Conservation (phyloP, 2,797 vertebrate genomes). For the Myotis planiceps region DNA sequence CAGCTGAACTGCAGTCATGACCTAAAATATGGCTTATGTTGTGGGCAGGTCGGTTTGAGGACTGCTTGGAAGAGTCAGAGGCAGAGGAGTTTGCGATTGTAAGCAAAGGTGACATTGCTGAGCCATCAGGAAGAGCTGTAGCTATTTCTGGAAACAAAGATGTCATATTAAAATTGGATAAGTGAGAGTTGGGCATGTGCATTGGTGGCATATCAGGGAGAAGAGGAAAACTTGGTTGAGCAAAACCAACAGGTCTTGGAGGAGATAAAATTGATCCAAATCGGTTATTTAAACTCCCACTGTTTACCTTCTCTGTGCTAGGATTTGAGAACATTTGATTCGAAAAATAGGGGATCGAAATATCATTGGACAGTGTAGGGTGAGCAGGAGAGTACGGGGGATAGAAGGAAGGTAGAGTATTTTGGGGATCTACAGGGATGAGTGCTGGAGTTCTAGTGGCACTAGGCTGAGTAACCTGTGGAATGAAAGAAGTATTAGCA, state of each 20-base stretch:
- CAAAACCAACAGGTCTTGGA: conserved; percentile 96
- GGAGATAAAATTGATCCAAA: conserved; percentile 99
- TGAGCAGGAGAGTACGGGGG: conserved; percentile 98
- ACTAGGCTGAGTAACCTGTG: conserved; percentile 94
- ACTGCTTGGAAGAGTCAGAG: conserved; percentile 95
- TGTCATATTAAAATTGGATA: conserved; percentile 98
- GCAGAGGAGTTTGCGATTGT: conserved; percentile 95
- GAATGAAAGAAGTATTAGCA: conserved; percentile 96
- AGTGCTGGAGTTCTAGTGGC: conserved; percentile 94
- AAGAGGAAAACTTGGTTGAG: conserved; percentile 97
- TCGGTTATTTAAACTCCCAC: conserved; percentile 94
- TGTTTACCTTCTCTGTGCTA: conserved; percentile 93
- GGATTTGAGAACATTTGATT: conserved; percentile 99
- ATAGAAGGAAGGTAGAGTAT: conserved; percentile 97
- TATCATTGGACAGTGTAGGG: conserved; percentile 96
- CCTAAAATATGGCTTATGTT: conserved; percentile 99
- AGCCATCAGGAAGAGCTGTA: conserved; percentile 96
- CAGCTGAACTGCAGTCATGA: conserved; percentile 97
- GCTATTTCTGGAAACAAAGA: conserved; percentile 98
- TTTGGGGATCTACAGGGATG: conserved; percentile 97
- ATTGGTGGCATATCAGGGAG: conserved; percentile 98
- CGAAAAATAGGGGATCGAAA: conserved; percentile 97
- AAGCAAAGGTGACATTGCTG: conserved; percentile 97
- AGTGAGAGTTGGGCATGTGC: conserved; percentile 97
- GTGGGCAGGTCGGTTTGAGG: conserved; percentile 96